Conservation (phyloP, 2,113 vertebrate species). For the Sphyrna mokarran region DNA sequence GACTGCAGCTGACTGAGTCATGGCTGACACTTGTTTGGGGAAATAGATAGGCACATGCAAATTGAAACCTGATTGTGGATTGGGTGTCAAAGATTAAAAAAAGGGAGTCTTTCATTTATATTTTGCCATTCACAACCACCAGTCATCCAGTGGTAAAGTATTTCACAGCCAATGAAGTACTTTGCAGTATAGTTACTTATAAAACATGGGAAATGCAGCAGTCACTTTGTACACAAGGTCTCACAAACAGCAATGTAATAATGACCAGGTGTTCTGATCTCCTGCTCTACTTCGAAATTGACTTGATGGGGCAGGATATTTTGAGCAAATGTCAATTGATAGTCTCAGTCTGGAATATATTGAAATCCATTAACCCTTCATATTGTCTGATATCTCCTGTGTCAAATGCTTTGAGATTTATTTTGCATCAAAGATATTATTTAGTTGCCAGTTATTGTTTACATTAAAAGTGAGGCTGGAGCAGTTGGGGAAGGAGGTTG, state of each 20-base stretch:
- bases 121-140: too few species aligned
- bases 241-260: too few species aligned
- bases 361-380: neutral
- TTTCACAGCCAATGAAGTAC: neutral
- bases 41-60: too few species aligned
- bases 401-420: neutral
- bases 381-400: neutral
- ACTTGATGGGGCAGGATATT: neutral
- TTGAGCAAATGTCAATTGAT: neutral
- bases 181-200: neutral
- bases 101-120: too few species aligned
- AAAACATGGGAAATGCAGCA: neutral
- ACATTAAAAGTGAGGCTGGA: neutral
- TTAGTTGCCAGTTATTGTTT: neutral
- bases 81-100: too few species aligned
- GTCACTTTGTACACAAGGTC: too few species aligned
- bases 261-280: too few species aligned
- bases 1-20: too few species aligned
- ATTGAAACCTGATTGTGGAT: too few species aligned
- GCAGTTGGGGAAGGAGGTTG: neutral
- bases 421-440: neutral
- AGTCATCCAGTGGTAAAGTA: too few species aligned
- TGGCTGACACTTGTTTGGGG: too few species aligned
- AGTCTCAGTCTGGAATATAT: neutral
- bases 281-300: too few species aligned